These are phyloP conservation scores for Caenorhabditis plicata DNA, from an alignment of 2,888 invertebrate genomes.

Conservation along the genomic window DNA sequence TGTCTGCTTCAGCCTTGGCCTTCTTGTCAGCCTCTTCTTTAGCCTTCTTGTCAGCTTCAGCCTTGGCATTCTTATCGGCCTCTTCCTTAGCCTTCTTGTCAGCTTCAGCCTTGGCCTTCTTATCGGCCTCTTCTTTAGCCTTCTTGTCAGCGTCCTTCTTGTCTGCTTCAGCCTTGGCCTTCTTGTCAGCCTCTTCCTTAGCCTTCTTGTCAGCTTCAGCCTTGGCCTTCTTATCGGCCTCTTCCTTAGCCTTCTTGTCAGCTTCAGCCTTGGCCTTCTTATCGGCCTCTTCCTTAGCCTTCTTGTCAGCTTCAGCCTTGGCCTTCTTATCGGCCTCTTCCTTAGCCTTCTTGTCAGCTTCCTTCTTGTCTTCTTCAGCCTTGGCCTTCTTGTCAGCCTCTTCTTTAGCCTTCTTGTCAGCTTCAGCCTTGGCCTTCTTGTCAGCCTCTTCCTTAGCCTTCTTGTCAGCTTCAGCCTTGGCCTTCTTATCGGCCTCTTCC, in stretches of 20 bases:
- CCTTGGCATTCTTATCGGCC: too few species aligned
- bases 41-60: too few species aligned
- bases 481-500: background rate
- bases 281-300: background rate
- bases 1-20: too few species aligned
- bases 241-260: background rate
- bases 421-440: background rate
- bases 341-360: background rate
- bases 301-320: background rate
- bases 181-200: too few species aligned
- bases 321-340: background rate
- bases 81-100: too few species aligned
- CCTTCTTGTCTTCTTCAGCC: constrained; percentile 1
- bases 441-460: background rate
- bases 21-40: too few species aligned
- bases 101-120: too few species aligned
- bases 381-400: background rate
- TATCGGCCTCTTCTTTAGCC: too few species aligned
- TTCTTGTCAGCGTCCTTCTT: too few species aligned
- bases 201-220: background rate
- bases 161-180: too few species aligned
- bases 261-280: background rate
- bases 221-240: background rate
- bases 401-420: background rate
- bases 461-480: background rate